These are phyloP conservation scores for Anoplius nigerrimus DNA, from an alignment of 2,888 invertebrate species.

Conservation along the genomic window DNA sequence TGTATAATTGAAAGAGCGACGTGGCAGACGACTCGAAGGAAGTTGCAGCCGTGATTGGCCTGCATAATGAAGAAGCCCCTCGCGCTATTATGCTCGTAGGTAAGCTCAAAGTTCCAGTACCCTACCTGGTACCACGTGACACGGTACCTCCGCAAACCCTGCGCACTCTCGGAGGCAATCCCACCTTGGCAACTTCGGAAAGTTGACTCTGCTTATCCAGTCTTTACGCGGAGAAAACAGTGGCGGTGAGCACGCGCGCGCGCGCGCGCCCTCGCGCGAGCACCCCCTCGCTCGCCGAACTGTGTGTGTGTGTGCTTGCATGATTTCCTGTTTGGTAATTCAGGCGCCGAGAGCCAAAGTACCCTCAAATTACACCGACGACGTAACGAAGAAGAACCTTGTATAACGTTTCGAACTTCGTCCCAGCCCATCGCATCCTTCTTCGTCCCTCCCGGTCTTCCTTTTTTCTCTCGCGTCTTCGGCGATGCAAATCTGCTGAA, in stretches of 20 bases:
- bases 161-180: slow-evolving; percentile 13
- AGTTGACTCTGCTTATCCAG: slow-evolving; percentile 22
- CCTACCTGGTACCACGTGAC: background rate
- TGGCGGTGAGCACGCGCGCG: background rate
- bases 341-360: slow-evolving; percentile 1
- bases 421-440: background rate
- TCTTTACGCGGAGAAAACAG: slow-evolving; percentile 16
- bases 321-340: slow-evolving; percentile 20
- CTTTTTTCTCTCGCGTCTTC: too few relatives aligned
- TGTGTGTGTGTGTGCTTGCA: background rate
- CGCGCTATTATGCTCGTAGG: slow-evolving; percentile 32
- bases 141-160: too few relatives aligned
- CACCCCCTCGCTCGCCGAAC: too few relatives aligned
- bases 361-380: slow-evolving; percentile 15
- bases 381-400: background rate
- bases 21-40: slow-evolving; percentile 28
- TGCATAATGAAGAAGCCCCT: slow-evolving; percentile 44
- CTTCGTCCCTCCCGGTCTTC: background rate
- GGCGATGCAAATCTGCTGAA: too few relatives aligned
- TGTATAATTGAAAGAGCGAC: slow-evolving; percentile 35
- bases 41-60: slow-evolving; percentile 40
- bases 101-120: slow-evolving; percentile 30
- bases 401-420: background rate
- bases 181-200: slow-evolving; percentile 14
- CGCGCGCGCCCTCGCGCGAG: background rate